These are phyloP conservation scores for Sprattus sprattus DNA, from an alignment of 2,113 vertebrate genomes.

Conservation along the genomic window DNA sequence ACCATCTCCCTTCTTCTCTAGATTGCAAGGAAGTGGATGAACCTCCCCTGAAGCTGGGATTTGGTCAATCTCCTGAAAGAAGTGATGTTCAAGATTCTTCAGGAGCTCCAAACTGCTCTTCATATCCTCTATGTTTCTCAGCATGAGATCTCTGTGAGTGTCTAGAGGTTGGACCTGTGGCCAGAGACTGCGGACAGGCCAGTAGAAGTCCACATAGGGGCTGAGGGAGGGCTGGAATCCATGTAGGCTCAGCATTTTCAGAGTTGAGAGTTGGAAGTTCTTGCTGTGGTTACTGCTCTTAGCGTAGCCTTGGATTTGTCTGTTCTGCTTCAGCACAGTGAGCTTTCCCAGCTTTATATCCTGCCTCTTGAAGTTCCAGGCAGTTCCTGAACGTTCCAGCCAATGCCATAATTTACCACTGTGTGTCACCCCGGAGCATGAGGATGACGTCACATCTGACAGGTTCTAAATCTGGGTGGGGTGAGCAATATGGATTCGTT, in stretches of 20 bases:
- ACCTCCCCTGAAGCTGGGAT: not conserved
- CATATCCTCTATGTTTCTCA: too few species aligned
- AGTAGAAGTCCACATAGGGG: slow-evolving; percentile 15
- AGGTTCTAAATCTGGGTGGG: not conserved
- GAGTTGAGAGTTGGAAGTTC: not conserved
- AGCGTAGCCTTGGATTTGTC: not conserved
- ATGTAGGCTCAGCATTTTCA: slow-evolving; percentile 32
- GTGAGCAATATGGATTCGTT: not conserved
- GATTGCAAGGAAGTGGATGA: slow-evolving; percentile 20
- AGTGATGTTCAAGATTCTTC: not conserved
- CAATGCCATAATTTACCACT: not conserved
- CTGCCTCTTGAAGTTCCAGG: not conserved
- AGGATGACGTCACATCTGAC: not conserved
- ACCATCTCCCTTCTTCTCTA: slow-evolving; percentile 26
- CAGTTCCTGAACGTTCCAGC: not conserved
- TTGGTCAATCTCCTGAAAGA: not conserved
- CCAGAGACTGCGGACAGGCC: slow-evolving; percentile 29
- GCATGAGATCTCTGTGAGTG: too few species aligned
- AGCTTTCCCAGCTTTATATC: not conserved
- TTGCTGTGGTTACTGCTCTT: not conserved
- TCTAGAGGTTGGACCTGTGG: not conserved
- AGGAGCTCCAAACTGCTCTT: slow-evolving; percentile 2
- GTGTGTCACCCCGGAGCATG: not conserved
- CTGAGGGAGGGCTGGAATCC: slow-evolving; percentile 26
- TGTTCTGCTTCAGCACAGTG: not conserved